A percentile compares a stretch with the other conserved stretches of the same genome.
These are phyloP conservation scores for Lycia hirtaria DNA, from an alignment of 2,888 invertebrate genomes.

Conservation along the genomic window DNA sequence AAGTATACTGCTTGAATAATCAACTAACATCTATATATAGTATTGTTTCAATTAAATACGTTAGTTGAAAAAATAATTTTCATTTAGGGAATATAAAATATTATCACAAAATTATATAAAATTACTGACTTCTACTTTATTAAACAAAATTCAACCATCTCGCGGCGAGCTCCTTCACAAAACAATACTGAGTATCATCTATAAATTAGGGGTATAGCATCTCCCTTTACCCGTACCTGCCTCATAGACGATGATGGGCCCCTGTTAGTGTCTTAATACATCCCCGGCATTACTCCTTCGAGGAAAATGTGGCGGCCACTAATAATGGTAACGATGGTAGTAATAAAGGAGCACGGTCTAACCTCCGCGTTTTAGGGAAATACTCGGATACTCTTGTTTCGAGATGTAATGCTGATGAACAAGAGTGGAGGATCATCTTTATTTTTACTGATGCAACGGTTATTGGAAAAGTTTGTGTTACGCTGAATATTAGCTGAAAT, in stretches of 20 bases:
- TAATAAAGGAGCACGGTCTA: constrained; percentile 10
- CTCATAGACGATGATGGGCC: constrained; percentile 36
- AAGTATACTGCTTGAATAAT: too few species aligned
- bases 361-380: constrained; percentile 13
- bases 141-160: too few species aligned
- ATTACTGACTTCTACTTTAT: neutral
- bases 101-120: too few species aligned
- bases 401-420: constrained; percentile 9
- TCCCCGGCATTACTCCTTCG: constrained; percentile 37
- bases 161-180: neutral
- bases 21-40: too few species aligned
- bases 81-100: too few species aligned
- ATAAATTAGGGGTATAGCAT: constrained; percentile 18
- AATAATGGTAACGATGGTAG: constrained; percentile 29
- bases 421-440: neutral
- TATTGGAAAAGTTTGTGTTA: neutral
- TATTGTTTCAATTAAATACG: too few species aligned
- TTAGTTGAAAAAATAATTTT: too few species aligned
- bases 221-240: constrained; percentile 28
- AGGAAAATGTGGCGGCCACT: constrained; percentile 41
- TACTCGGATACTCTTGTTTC: constrained; percentile 13
- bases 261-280: constrained; percentile 43
- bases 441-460: neutral
- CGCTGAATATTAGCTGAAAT: neutral
- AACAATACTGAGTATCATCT: constrained; percentile 1